Base-by-base conservation (phyloP, 2,888 invertebrate genomes). In the Mythimna albipuncta region DNA sequence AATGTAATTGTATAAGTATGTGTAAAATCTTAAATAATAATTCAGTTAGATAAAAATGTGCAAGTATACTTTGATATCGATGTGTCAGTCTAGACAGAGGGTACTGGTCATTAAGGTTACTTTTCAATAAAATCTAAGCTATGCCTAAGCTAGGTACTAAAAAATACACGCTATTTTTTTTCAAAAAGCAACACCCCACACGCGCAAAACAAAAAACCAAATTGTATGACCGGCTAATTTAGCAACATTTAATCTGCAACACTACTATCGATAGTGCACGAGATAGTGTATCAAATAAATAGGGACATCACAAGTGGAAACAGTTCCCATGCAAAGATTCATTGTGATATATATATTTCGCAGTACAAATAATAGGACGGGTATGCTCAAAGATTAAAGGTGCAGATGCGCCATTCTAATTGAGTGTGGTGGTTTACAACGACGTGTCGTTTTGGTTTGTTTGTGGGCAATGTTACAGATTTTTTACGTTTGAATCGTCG, bases 321-420 rank as follows among this genome's bases (percentile, higher is more conserved):
- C 72, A 64, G 86, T 91, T 91, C 90, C 86, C 91, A 90, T 88
- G 86, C 87, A 86, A 85, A 85, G 85, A 85, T 84, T 86, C 79
- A 87, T 87, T 88, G 86, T 85, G 79, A 85, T 83, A 79, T 67
- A 85, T 83, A 79, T 67, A 86, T 86, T 88, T 88, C 77, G 87
- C 82, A 81, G 84, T 84, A 84, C 84, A 82, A 87, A 84, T 87
- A 86, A 75, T 71, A 13, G 35, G 19, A 70, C 57, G 26, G 26
- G 16, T 41, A 35, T 16, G 32, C 32, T 58, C 66, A 72, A 62
- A 77, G 83, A 75, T 64, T 35, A 69, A 19, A 11, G 16, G n/a
- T 16, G 21, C 2, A 72, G 83, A 68, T 38, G 47, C 0, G 66
- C 0, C 61, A 52, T 2, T 50, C 1, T 11, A 47, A 32, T 41